Conservation (phyloP, 2,888 invertebrate genomes). For the Eudasyphora cyanicolor region DNA sequence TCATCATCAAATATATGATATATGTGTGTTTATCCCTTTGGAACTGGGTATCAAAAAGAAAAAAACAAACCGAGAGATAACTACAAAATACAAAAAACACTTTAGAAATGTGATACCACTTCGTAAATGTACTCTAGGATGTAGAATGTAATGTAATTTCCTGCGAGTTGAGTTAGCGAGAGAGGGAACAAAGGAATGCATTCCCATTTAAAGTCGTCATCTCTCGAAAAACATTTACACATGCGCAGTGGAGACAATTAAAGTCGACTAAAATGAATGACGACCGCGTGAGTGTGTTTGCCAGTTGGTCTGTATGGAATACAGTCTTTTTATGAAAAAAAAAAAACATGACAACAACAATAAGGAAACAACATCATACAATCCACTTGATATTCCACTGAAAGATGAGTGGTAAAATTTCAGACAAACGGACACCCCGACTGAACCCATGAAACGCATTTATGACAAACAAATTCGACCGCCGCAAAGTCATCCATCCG, state of each 20-base stretch:
- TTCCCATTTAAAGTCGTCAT: neutral
- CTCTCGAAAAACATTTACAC: neutral
- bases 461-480: neutral
- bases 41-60: neutral
- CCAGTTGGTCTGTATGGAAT: neutral
- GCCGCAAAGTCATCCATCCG: conserved; percentile 7
- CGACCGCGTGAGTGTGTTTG: neutral
- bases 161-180: neutral
- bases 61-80: neutral
- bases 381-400: conserved; percentile 25
- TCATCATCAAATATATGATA: no score
- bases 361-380: conserved; percentile 42
- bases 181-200: neutral
- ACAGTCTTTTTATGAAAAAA: neutral
- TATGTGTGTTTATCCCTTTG: no score
- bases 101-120: neutral
- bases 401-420: conserved; percentile 39
- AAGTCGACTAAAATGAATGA: neutral
- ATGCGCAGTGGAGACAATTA: conserved; percentile 20
- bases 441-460: neutral
- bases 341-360: neutral
- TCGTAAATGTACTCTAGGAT: neutral
- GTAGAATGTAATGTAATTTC: neutral
- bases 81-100: neutral
- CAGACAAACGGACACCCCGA: neutral